Base-by-base conservation (phyloP, 2,888 invertebrate genomes). In the Cataglyphis livida region DNA sequence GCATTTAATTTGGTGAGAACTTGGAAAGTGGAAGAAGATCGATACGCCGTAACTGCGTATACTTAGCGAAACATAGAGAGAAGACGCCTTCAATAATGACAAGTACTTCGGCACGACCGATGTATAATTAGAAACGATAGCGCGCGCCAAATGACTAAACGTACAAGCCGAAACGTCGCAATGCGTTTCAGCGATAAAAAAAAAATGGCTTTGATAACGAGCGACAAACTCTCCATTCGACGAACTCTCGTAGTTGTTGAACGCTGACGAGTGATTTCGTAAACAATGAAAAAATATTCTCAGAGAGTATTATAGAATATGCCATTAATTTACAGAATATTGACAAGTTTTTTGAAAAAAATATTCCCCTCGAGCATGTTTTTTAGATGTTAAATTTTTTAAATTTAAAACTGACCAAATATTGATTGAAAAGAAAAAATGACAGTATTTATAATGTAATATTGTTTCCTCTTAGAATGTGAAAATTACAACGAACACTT, bases 1-100 rank as follows among this genome's bases (percentile, higher is more conserved):
- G 82, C 86, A 83, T 86, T 86, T 86, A 85, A 83, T 86, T 84
- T 44, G 21, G 54, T 75, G 74, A 74, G 71, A 84, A 48, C 59
- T 18, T 48, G 41, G 82, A 82, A 68, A 66, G 54, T 59, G 62
- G 73, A 82, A 59, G 59, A 79, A 54, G 71, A 84, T 86, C 86
- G 88, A 88, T 83, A 79, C 64, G 15, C 21, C 64, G 62, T 62
- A 83, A 79, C 65, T 85, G 51, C 41, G 59, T 68, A 44, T 74
- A 86, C 66, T 88, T 84, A 78, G 32, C 68, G 51, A 64, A n/a
- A 83, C 48, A 25, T 48, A 44, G 35, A 9, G 48, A 68, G 51
- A 64, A 74, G 28, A 41, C 44, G 75, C 28, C 44, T 41, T 62
- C 81, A 62, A 62, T 84, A 88, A 88, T 84, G 88, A 88, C 83